Percentiles rank a stretch among this genome's conserved stretches.
These are phyloP conservation scores for Sphyrna mokarran DNA, from an alignment of 2,113 vertebrate species.

Conservation along the genomic window DNA sequence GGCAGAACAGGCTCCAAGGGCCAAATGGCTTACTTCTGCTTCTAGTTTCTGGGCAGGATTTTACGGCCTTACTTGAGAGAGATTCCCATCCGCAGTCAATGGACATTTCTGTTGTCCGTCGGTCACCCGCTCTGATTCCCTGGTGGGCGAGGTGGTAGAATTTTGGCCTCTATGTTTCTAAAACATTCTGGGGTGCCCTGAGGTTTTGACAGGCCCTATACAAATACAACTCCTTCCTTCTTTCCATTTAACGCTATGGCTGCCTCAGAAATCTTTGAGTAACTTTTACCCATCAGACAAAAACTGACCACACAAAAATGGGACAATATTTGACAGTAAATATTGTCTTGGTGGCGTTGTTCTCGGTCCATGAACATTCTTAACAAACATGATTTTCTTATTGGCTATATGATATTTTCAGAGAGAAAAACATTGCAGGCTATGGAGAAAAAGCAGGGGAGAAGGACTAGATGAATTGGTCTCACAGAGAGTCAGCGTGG, in stretches of 20 bases:
- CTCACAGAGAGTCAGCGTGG: background rate
- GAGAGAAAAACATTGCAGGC: background rate
- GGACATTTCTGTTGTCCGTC: too few species aligned
- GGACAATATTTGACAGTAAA: background rate
- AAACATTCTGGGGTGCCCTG: background rate
- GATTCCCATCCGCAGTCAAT: too few species aligned
- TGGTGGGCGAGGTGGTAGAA: too few species aligned
- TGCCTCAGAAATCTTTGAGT: background rate
- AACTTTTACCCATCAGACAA: background rate
- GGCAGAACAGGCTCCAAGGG: too few species aligned
- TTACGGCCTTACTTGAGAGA: too few species aligned
- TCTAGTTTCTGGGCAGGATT: too few species aligned
- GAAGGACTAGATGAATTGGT: background rate
- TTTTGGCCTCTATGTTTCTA: background rate
- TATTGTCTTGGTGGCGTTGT: too few species aligned
- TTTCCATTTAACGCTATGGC: background rate
- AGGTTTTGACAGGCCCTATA: background rate
- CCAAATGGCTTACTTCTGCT: too few species aligned
- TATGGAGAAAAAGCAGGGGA: background rate
- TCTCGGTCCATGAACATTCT: background rate
- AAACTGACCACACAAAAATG: background rate
- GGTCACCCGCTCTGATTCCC: too few species aligned
- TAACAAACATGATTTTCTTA: background rate
- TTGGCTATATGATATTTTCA: background rate
- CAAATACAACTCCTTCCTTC: background rate